phyloP scores from a whole-genome alignment of 2,113 vertebrate species.

The Sporophila hypoxantha region DNA sequence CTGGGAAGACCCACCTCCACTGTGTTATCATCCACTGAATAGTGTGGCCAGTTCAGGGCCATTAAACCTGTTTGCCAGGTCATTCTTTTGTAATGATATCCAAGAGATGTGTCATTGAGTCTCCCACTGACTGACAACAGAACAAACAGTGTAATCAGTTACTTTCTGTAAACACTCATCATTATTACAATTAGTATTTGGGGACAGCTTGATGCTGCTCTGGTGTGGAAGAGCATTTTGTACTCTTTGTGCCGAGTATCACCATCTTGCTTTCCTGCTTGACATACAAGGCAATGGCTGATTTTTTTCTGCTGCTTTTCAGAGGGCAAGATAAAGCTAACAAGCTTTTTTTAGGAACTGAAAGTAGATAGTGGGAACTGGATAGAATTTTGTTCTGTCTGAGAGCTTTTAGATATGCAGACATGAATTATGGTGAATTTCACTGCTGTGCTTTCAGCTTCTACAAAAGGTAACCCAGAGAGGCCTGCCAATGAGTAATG shows the following conservation, averaged over 20 bases:
- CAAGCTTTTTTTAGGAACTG: background rate
- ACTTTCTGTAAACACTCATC: conserved; percentile 20
- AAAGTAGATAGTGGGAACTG: background rate
- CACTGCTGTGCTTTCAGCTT: background rate
- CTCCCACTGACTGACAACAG: conserved; percentile 35
- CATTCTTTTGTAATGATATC: conserved; percentile 15
- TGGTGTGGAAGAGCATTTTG: background rate
- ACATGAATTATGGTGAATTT: background rate
- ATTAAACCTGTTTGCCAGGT: conserved; percentile 29
- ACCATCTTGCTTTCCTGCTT: background rate
- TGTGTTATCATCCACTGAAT: background rate
- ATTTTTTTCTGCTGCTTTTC: conserved; percentile 3
- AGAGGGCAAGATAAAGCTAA: background rate
- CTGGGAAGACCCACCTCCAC: background rate
- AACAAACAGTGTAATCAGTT: conserved; percentile 27
- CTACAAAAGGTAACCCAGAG: background rate
- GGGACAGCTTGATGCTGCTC: background rate
- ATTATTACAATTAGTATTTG: background rate
- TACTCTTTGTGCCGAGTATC: background rate
- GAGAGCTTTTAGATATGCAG: background rate
- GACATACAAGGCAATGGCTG: background rate
- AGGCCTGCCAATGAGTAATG: background rate
- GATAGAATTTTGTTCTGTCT: background rate
- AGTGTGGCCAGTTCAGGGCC: background rate
- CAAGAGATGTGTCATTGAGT: conserved; percentile 29